Percentiles rank a stretch among this genome's conserved stretches.
phyloP scores from a whole-genome alignment of 2,113 vertebrate genomes.

The Monarcha castaneiventris region DNA sequence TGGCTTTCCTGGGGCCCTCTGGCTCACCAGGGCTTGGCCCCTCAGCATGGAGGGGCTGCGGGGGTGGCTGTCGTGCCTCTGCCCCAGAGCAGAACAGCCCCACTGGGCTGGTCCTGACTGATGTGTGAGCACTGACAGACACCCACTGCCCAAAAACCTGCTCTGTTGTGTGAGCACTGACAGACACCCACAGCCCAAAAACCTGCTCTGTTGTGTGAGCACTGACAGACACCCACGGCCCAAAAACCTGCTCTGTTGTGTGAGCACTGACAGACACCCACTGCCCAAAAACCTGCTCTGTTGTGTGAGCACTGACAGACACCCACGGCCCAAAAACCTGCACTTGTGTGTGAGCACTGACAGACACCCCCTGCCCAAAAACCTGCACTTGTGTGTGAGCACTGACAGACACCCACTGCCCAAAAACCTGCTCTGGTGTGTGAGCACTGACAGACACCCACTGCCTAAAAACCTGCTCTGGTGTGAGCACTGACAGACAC shows the following conservation, averaged over 20 bases:
- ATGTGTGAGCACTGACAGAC: not conserved
- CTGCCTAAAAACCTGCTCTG: no score
- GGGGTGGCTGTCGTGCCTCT: fast-evolving
- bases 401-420: no score
- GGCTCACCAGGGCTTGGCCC: not conserved
- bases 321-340: not conserved
- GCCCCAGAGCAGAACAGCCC: not conserved
- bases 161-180: not conserved
- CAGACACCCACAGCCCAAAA: not conserved
- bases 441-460: not conserved
- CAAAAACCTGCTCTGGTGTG: no score
- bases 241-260: not conserved
- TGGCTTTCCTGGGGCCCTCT: not conserved
- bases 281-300: not conserved
- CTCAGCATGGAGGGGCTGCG: not conserved
- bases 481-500: no score
- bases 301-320: not conserved
- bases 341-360: not conserved
- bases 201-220: not conserved
- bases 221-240: not conserved
- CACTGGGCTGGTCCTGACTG: not conserved
- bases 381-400: no score
- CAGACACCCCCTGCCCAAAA: not conserved
- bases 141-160: not conserved
- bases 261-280: not conserved